Percentiles rank a stretch among this genome's conserved stretches.
phyloP scores from a whole-genome alignment of 2,113 vertebrate genomes.

The Embiotoca jacksoni region DNA sequence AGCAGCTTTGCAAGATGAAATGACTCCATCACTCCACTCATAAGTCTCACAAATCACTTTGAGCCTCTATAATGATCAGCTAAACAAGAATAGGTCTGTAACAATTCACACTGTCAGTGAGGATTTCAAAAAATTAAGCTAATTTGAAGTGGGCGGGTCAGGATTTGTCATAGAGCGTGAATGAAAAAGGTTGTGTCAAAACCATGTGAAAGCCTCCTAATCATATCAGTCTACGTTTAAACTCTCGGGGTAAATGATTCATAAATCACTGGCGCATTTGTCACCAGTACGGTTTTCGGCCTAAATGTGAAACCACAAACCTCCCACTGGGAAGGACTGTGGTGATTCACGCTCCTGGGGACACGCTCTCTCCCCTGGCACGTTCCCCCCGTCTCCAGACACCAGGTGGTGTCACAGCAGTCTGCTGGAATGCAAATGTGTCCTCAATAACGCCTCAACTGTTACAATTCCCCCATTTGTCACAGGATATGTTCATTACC shows the following conservation, averaged over 20 bases:
- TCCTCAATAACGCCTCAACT: constrained; percentile 76
- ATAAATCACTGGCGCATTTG: constrained; percentile 42
- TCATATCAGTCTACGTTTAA: constrained; percentile 40
- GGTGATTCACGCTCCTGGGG: constrained; percentile 63
- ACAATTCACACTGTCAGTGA: constrained; percentile 25
- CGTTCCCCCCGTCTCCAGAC: constrained; percentile 75
- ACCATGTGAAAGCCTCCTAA: constrained; percentile 43
- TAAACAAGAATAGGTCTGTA: constrained; percentile 20
- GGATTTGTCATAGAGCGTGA: constrained; percentile 30
- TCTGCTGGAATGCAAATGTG: constrained; percentile 83
- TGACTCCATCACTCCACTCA: constrained; percentile 25
- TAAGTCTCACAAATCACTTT: constrained; percentile 2
- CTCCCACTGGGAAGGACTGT: constrained; percentile 15
- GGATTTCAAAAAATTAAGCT: constrained; percentile 21
- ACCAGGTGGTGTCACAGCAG: constrained; percentile 84
- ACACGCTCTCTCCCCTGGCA: constrained; percentile 56
- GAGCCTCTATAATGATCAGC: constrained; percentile 25
- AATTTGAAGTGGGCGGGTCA: constrained; percentile 27
- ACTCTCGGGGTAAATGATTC: constrained; percentile 30
- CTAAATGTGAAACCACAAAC: constrained; percentile 16
- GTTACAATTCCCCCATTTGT: constrained; percentile 80
- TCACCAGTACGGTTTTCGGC: constrained; percentile 16
- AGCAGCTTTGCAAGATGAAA: constrained; percentile 5
- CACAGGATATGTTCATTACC: constrained; percentile 85
- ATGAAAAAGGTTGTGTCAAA: constrained; percentile 37